Percentiles rank a stretch among this genome's conserved stretches.
phyloP scores from a whole-genome alignment of 2,888 invertebrate species.

The Drosophila bunnanda region DNA sequence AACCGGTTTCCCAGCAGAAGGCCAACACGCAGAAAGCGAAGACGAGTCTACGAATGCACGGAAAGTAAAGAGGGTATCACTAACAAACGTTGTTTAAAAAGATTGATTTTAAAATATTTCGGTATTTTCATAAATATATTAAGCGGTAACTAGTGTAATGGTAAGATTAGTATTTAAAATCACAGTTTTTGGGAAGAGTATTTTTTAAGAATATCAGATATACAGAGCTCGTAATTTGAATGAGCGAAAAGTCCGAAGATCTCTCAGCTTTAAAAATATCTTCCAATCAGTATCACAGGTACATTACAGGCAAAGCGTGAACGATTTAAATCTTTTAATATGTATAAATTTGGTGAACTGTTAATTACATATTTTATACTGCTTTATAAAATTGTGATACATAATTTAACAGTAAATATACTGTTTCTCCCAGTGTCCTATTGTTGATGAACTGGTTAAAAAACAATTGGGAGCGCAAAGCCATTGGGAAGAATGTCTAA shows the following conservation, averaged over 20 bases:
- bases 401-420: background rate
- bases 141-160: background rate
- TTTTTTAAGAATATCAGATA: too few species aligned
- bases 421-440: constrained; percentile 5
- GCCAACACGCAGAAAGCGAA: constrained; percentile 54
- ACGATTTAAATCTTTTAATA: too few species aligned
- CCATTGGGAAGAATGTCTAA: constrained; percentile 51
- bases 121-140: too few species aligned
- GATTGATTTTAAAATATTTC: background rate
- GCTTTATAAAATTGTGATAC: too few species aligned
- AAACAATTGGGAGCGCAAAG: constrained; percentile 53
- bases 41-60: constrained; percentile 36
- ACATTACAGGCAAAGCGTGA: background rate
- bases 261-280: too few species aligned
- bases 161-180: background rate
- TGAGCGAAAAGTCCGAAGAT: too few species aligned
- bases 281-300: too few species aligned
- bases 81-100: background rate
- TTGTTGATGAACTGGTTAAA: constrained; percentile 35
- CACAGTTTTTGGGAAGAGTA: too few species aligned
- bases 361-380: too few species aligned
- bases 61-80: constrained; percentile 18
- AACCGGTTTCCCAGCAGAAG: constrained; percentile 72
- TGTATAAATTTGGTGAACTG: too few species aligned
- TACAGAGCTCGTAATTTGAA: too few species aligned